These are phyloP conservation scores for Pantala flavescens DNA, from an alignment of 1,140 invertebrate genomes.

Conservation along the genomic window DNA sequence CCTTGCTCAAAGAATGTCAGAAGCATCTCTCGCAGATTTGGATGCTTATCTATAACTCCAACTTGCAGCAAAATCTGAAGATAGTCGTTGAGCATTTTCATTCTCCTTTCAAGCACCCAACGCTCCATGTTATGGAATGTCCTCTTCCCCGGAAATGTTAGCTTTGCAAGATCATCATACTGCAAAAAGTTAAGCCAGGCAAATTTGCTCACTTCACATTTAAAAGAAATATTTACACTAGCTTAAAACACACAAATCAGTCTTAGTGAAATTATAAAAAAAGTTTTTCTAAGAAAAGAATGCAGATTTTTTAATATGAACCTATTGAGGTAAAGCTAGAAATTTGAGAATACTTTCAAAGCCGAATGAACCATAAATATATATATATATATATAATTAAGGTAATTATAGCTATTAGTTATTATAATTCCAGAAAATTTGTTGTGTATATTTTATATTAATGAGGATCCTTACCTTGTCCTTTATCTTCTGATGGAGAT, in stretches of 20 bases:
- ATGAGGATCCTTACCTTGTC: constrained; percentile 49
- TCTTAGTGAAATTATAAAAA: too few species aligned
- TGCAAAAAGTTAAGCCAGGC: constrained; percentile 31
- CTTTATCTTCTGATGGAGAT: constrained; percentile 67
- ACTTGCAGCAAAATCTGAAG: constrained; percentile 57
- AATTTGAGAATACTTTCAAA: too few species aligned
- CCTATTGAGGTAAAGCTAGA: too few species aligned
- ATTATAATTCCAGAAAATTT: too few species aligned
- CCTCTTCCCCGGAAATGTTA: constrained; percentile 85
- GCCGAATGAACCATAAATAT: too few species aligned
- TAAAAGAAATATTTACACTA: background rate
- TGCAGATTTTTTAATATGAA: too few species aligned
- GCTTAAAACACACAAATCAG: too few species aligned
- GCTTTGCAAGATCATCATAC: constrained; percentile 66
- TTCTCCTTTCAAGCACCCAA: constrained; percentile 74
- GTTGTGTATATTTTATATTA: too few species aligned
- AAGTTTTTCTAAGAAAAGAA: too few species aligned
- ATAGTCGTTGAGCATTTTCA: constrained; percentile 75
- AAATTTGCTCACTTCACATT: background rate
- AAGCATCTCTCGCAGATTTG: constrained; percentile 55
- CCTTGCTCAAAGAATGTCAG: constrained; percentile 68
- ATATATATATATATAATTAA: too few species aligned
- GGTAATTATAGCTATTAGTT: too few species aligned
- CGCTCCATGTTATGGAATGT: constrained; percentile 87
- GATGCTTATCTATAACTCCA: constrained; percentile 48